These are phyloP conservation scores for Ochlodes sylvanus DNA, from an alignment of 2,888 invertebrate species.

Conservation along the genomic window DNA sequence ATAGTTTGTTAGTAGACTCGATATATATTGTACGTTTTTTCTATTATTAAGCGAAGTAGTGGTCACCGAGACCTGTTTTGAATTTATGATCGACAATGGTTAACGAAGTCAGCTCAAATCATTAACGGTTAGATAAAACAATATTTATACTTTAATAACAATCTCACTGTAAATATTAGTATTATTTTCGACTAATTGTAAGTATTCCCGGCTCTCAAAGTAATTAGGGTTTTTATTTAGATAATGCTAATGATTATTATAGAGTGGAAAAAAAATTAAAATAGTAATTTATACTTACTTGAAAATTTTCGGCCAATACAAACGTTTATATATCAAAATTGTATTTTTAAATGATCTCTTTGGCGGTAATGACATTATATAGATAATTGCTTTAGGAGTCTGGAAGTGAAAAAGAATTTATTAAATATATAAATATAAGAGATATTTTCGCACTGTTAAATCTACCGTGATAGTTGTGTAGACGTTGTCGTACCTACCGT, in stretches of 20 bases:
- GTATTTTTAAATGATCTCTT: conserved; percentile 84
- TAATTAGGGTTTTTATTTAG: conserved; percentile 75
- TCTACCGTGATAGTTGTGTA: conserved; percentile 67
- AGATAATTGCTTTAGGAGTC: conserved; percentile 84
- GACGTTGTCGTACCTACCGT: conserved; percentile 51
- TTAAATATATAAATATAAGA: conserved; percentile 77
- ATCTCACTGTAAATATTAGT: conserved; percentile 83
- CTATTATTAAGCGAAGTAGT: conserved; percentile 53
- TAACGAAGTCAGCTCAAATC: conserved; percentile 78
- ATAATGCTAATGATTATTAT: conserved; percentile 66
- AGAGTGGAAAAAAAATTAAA: conserved; percentile 62
- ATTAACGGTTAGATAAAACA: conserved; percentile 81
- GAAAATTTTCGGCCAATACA: conserved; percentile 80
- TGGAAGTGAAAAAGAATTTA: conserved; percentile 82
- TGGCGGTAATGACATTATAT: conserved; percentile 69
- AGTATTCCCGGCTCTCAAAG: conserved; percentile 85
- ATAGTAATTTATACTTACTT: conserved; percentile 76
- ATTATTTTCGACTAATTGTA: conserved; percentile 70
- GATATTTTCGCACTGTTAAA: conserved; percentile 84
- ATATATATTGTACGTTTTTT: conserved; percentile 44
- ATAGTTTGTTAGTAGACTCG: conserved; percentile 45
- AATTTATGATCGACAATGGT: conserved; percentile 54
- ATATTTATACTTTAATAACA: conserved; percentile 72
- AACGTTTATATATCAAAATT: conserved; percentile 82
- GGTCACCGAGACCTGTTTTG: conserved; percentile 49